Conservation (phyloP, 35 echinoderm and acorn worm genomes). For the Amphiura filiformis region DNA sequence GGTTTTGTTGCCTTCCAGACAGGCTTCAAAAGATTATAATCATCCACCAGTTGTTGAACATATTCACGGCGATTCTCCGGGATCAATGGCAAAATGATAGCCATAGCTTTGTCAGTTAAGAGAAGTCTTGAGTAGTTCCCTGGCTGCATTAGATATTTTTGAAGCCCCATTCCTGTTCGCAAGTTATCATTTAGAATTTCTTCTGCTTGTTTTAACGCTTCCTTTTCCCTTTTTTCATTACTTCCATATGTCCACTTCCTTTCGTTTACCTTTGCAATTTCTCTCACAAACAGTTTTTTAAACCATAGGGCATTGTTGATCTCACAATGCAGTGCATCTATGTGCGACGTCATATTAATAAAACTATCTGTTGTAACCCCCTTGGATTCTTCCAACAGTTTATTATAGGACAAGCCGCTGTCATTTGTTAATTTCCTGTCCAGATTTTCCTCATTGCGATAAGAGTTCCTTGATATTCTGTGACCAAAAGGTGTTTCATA, state of each 20-base stretch:
- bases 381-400: not conserved
- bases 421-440: not conserved
- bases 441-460: not conserved
- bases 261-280: not conserved
- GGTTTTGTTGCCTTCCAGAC: not conserved
- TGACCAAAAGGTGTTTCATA: not conserved
- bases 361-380: not conserved
- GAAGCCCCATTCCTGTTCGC: not conserved
- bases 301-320: not conserved
- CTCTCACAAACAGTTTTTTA: not conserved
- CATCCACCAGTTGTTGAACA: not conserved
- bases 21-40: not conserved
- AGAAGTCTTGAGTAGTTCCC: not conserved
- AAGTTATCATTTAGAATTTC: not conserved
- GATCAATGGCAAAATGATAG: not conserved
- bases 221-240: not conserved
- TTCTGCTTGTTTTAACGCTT: not conserved
- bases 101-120: not conserved
- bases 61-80: not conserved
- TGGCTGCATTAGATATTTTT: not conserved
- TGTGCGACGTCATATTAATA: not conserved
- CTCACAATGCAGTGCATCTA: not conserved
- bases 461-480: not conserved
- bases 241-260: too few species aligned
- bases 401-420: not conserved